Base-by-base conservation (phyloP, 2,888 invertebrate species). In the Dynastes maya region DNA sequence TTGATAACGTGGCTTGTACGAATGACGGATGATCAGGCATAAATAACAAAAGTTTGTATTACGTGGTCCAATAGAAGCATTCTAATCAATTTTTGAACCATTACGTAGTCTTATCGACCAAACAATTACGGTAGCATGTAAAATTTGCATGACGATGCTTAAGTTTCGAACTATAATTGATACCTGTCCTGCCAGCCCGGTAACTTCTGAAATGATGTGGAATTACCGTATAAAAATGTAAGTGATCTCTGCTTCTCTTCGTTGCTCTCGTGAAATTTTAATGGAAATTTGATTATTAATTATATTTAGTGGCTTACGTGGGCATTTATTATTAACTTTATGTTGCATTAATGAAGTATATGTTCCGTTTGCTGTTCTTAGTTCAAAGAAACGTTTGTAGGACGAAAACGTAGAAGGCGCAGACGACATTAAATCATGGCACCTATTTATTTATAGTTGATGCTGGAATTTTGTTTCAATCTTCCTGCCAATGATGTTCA, bases 131-230 rank as follows among this genome's bases (percentile, higher is more conserved):
- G 27, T 70, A 55, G 77, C 70, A 70, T 61, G 77, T 70, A 58
- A 77, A 77, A 77, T 77, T 77, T 77, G 70, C 77, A 77, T 77
- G 77, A 63, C 55, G 68, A 58, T 58, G 72, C 72, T 72, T 58
- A 49, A 68, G 61, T 77, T 70, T 68, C 77, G 70, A 77, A 77
- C 67, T 53, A 32, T 77, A 77, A 68, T 77, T 77, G 70, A 77
- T 77, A 77, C 70, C 51, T 55, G 29, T 61, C 37, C 72, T 58
- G 40, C 11, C 4, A 29, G 13, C 22, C 58, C 9, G 58, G 29
- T 9, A 72, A 72, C 72, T 72, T 58, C 40, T n/a, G 61, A 72
- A 40, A 61, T 16, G 58, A 40, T 40, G 40, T 22, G 40, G 37
- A 72, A 9, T 37, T 58, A 53, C 16, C 40, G 4, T 58, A 61